Evolutionary conservation across 2,113 vertebrate species (phyloP).

Genomic region (Scartelaos histophorus): DNA sequence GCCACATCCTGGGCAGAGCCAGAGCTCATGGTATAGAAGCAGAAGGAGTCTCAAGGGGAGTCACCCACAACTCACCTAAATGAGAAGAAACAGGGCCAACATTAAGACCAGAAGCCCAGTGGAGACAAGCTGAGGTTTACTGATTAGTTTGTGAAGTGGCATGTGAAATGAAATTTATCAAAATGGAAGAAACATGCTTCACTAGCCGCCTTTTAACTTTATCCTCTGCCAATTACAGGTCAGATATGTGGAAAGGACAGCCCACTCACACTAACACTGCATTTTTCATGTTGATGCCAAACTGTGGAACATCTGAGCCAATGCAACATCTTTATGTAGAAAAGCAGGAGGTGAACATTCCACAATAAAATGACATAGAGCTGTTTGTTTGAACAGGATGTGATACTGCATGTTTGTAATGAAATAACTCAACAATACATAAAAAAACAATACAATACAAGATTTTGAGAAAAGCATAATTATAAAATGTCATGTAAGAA

Average conservation of each 20-base stretch:
- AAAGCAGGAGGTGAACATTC: neutral
- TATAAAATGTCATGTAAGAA: too few relatives aligned
- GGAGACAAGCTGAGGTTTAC: conserved; percentile 32
- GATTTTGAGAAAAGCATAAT: too few relatives aligned
- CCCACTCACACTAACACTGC: too few relatives aligned
- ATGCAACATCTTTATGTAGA: neutral
- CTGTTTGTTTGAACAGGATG: neutral
- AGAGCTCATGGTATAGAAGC: conserved; percentile 83
- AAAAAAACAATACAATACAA: neutral
- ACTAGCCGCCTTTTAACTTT: neutral
- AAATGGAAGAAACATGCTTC: neutral
- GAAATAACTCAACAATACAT: neutral
- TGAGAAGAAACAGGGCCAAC: conserved; percentile 32
- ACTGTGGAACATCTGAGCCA: neutral
- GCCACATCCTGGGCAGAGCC: conserved; percentile 85
- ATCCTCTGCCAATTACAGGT: neutral
- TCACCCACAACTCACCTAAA: conserved; percentile 67
- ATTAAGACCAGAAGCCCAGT: conserved; percentile 40
- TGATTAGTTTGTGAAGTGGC: conserved; percentile 28
- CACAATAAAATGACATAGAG: neutral
- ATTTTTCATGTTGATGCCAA: too few relatives aligned
- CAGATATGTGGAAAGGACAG: too few relatives aligned
- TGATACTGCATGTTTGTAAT: neutral
- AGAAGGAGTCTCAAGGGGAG: conserved; percentile 41
- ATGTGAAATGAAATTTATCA: conserved; percentile 30